phyloP scores from a whole-genome alignment of 2,888 invertebrate genomes.

The Polyommatus icarus region DNA sequence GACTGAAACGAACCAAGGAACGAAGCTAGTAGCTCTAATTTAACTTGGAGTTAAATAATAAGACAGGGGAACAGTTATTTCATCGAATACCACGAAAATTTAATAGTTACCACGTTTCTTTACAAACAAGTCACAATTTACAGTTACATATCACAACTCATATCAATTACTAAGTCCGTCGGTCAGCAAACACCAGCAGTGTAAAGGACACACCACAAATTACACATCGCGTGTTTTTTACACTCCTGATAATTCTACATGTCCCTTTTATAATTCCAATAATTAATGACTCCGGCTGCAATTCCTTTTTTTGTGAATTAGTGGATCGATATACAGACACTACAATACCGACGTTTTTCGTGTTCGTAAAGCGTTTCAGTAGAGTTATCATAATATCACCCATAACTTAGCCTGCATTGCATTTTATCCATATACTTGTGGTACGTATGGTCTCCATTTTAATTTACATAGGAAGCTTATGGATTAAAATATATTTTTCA shows the following conservation, averaged over 20 bases:
- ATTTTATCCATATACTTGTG: background rate
- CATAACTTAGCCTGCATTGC: background rate
- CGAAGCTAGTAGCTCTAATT: too few species aligned
- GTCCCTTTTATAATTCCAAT: constrained; percentile 24
- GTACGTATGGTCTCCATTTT: too few species aligned
- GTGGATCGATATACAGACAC: constrained; percentile 1
- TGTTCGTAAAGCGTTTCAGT: background rate
- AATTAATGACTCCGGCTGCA: constrained; percentile 2
- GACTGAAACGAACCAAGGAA: too few species aligned
- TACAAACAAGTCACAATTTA: background rate
- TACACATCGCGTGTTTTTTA: constrained; percentile 10
- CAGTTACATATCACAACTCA: background rate
- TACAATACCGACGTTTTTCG: background rate
- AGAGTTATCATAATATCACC: background rate
- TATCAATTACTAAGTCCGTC: constrained; percentile 11
- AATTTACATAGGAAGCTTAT: too few species aligned
- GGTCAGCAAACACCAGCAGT: constrained; percentile 23
- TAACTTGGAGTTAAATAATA: background rate
- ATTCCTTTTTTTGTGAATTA: constrained; percentile 4
- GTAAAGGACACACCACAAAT: constrained; percentile 23
- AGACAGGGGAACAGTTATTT: background rate
- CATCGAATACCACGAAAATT: background rate
- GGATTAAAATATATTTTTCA: background rate
- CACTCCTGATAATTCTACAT: constrained; percentile 23
- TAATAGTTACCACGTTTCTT: background rate